phyloP scores from a whole-genome alignment of 2,113 vertebrate genomes.

The Gasterosteus aculeatus region DNA sequence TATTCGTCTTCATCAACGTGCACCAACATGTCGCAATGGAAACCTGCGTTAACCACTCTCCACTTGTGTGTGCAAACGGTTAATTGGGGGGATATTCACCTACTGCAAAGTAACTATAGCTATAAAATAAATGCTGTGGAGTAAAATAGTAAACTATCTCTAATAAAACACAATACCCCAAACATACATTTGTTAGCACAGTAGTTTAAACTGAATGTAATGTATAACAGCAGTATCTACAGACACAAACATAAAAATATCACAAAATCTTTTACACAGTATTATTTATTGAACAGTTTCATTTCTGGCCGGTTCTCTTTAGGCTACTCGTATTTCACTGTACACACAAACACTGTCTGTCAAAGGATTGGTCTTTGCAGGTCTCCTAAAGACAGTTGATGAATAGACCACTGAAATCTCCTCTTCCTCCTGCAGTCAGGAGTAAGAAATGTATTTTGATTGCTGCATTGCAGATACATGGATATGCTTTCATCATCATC shows the following conservation, averaged over 20 bases:
- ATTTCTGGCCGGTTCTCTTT: background rate
- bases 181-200: background rate
- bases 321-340: slow-evolving; percentile 53
- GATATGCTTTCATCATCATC: background rate
- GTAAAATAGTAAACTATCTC: no score
- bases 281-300: background rate
- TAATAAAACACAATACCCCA: background rate
- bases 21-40: background rate
- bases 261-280: background rate
- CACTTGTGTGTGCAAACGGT: background rate
- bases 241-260: background rate
- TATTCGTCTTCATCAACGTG: background rate
- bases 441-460: background rate
- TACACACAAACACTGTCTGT: slow-evolving; percentile 53
- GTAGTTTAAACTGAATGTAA: background rate
- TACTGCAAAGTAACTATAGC: background rate
- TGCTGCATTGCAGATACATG: background rate
- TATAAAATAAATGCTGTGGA: no score
- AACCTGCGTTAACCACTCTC: background rate
- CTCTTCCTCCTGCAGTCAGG: slow-evolving; percentile 33
- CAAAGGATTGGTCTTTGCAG: background rate
- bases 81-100: background rate
- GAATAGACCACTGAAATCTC: slow-evolving; percentile 51
- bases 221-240: background rate
- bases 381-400: slow-evolving; percentile 31